Conservation (phyloP, 2,113 vertebrate species). For the Aplodontia rufa region DNA sequence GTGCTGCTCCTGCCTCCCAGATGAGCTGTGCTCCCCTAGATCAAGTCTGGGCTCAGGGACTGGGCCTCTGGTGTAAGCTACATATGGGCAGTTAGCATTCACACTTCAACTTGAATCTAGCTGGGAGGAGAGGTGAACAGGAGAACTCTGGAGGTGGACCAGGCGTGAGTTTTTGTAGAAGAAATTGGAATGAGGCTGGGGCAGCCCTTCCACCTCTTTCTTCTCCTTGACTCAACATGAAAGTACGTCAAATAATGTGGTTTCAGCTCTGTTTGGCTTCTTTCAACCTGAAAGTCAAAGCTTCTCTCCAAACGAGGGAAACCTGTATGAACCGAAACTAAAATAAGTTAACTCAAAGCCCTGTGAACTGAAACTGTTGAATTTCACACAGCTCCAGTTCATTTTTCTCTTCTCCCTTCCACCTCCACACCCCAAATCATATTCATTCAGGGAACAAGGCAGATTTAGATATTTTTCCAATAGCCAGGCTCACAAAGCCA, state of each 20-base stretch:
- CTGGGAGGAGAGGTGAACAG: neutral
- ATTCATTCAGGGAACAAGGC: constrained; percentile 58
- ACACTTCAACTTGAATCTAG: neutral
- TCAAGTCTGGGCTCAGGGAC: neutral
- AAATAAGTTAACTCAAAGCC: constrained; percentile 41
- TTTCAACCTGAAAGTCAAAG: constrained; percentile 69
- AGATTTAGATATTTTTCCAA: constrained; percentile 49
- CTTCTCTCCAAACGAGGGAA: constrained; percentile 62
- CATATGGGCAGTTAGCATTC: neutral
- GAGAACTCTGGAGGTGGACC: neutral
- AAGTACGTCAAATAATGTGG: constrained; percentile 65
- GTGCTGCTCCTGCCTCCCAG: neutral
- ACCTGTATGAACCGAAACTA: constrained; percentile 68
- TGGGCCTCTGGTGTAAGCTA: neutral
- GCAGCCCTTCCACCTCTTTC: constrained; percentile 38
- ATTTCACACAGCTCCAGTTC: constrained; percentile 69
- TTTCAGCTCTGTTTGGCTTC: constrained; percentile 53
- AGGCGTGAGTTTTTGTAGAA: neutral
- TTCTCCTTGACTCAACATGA: constrained; percentile 60
- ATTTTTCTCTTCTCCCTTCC: constrained; percentile 18
- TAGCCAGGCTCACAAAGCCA: neutral
- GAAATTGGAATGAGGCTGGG: constrained; percentile 43
- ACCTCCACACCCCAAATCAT: neutral
- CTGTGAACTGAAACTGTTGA: constrained; percentile 74
- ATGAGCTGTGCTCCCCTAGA: neutral